These are phyloP conservation scores for Mamestra configurata DNA, from an alignment of 1,140 invertebrate genomes.

Conservation along the genomic window DNA sequence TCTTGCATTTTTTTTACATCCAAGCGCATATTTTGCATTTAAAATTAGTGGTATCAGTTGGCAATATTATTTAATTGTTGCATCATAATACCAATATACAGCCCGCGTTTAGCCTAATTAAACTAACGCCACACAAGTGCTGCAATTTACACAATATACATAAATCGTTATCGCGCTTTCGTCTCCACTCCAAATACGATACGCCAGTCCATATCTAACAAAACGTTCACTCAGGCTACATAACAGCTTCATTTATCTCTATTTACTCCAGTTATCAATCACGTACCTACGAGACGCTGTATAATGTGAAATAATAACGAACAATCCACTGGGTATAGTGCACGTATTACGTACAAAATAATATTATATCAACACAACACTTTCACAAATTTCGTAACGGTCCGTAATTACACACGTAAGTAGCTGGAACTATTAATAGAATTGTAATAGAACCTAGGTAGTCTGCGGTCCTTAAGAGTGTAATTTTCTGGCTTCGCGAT, in stretches of 20 bases:
- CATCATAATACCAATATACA: neutral
- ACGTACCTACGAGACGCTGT: conserved; percentile 11
- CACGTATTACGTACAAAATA: conserved; percentile 14
- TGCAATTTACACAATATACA: neutral
- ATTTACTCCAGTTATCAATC: conserved; percentile 41
- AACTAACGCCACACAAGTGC: neutral
- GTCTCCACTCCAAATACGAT: neutral
- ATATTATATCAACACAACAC: conserved; percentile 20
- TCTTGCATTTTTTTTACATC: too few species aligned
- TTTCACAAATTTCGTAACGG: conserved; percentile 34
- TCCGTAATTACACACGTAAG: conserved; percentile 5
- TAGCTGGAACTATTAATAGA: conserved; percentile 17
- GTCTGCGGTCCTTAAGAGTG: neutral
- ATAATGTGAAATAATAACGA: conserved; percentile 11
- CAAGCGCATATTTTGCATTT: too few species aligned
- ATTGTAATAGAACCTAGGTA: neutral
- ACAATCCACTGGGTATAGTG: conserved; percentile 6
- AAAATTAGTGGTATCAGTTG: too few species aligned
- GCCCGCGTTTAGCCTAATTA: too few species aligned
- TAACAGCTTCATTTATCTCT: conserved; percentile 42
- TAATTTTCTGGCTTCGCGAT: neutral
- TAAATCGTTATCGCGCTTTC: neutral
- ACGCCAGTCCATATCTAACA: neutral
- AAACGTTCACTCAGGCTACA: neutral
- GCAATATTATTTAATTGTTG: too few species aligned